A percentile compares a stretch with the other conserved stretches of the same genome.
phyloP scores from a whole-genome alignment of 2,113 vertebrate genomes.

The Oreochromis niloticus region DNA sequence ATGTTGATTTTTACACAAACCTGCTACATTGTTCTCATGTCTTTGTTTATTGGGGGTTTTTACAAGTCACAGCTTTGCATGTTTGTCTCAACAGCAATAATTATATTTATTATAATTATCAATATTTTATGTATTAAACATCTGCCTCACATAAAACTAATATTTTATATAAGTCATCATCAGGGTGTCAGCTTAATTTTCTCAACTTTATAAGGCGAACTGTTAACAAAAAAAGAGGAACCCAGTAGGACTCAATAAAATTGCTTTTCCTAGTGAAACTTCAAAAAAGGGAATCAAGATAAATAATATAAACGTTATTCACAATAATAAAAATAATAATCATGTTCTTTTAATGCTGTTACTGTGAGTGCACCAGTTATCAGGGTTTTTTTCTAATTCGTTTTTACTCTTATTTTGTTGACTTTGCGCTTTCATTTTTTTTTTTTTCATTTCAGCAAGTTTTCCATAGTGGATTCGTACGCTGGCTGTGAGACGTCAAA shows the following conservation, averaged over 20 bases:
- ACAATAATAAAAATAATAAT: background rate
- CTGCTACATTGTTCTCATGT: background rate
- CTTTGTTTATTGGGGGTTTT: background rate
- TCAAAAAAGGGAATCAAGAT: background rate
- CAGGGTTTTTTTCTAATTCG: background rate
- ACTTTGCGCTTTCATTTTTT: background rate
- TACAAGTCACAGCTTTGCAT: background rate
- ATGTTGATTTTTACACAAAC: background rate
- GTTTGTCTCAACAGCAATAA: background rate
- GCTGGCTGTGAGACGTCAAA: accelerated
- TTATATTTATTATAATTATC: background rate
- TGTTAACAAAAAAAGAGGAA: background rate
- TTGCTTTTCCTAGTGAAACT: background rate
- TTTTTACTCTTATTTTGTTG: background rate
- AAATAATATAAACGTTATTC: background rate
- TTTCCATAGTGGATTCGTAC: accelerated
- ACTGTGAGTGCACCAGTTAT: background rate
- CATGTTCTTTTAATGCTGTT: background rate
- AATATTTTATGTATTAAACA: background rate
- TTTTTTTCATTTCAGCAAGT: background rate
- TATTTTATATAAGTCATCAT: background rate
- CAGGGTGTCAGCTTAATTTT: background rate
- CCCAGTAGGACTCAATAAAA: background rate
- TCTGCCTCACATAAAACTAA: background rate
- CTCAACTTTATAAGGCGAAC: background rate